Base-by-base conservation (phyloP, 2,113 vertebrate species). In the Aegithalos caudatus region DNA sequence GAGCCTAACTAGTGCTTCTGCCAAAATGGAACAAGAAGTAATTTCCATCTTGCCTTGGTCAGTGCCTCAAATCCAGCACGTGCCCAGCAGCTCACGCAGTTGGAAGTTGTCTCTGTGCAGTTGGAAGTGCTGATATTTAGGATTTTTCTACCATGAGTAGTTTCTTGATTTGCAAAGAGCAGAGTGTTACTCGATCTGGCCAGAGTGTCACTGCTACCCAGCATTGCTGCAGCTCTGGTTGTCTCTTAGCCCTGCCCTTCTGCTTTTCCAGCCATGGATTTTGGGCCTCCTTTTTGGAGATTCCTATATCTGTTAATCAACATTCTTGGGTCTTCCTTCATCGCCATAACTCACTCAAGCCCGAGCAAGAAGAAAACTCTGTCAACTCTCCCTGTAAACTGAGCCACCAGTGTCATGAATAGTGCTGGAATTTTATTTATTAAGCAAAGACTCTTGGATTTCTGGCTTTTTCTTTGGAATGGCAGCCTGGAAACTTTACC, bases 401-500 rank as follows among this genome's bases (percentile, higher is more conserved):
- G 97, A 97, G 96, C 79, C 90, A 64, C 83, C 42, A 3, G 58
- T 12, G 83, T 85, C 3, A 16, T 95, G 90, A 88, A 82, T 51
- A 65, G 80, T 11, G 50, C 88, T 95, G 94, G 94, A 48, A 83
- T 96, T 95, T 90, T 95, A 95, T 95, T 96, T 95, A 91, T 97
- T 73, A 47, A 82, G 88, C 58, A 70, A 88, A 95, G 95, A 85
- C 81, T 94, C 96, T 91, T 95, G 94, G 81, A 94, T 96, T 97
- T 96, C 92, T 57, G 47, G 35, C 73, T 88, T 70, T 92, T 80
- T 64, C 92, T 91, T 82, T 92, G 95, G 96, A 96, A 94, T 66
- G 91, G 96, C 92, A 92, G 92, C 66, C 3, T 0, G 61, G 97
- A 97, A 98, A 98, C 80, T 62, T 76, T 93, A 98, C 92, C 97